phyloP scores from a whole-genome alignment of 37 sponge, comb jelly and placozoan species.

The Oscarella lobularis region DNA sequence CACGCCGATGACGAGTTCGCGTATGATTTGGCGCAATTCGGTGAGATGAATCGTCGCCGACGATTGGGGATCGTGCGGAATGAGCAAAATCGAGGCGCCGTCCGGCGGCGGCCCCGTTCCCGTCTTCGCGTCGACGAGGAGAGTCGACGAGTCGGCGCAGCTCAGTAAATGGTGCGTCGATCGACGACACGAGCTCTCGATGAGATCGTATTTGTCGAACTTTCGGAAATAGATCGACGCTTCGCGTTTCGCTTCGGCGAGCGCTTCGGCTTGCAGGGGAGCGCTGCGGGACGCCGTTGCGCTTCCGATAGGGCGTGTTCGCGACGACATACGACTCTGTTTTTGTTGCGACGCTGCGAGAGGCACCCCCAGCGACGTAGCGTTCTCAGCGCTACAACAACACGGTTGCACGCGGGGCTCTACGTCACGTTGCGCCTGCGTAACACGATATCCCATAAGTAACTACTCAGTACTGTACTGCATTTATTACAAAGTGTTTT shows the following conservation, averaged over 20 bases:
- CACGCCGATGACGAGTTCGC: constrained; percentile 67
- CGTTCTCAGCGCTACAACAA: too few relatives aligned
- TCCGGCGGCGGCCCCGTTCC: not conserved
- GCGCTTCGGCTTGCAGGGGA: too few relatives aligned
- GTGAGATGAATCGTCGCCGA: constrained; percentile 12
- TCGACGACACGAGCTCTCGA: not conserved
- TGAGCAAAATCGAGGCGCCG: not conserved
- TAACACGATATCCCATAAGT: too few relatives aligned
- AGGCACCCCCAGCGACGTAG: too few relatives aligned
- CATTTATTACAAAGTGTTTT: too few relatives aligned
- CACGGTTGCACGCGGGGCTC: too few relatives aligned
- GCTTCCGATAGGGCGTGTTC: too few relatives aligned
- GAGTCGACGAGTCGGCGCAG: not conserved
- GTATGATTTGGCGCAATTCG: constrained; percentile 62
- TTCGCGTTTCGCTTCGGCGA: not conserved
- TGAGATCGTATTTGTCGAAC: not conserved
- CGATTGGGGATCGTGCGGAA: not conserved
- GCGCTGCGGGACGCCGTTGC: too few relatives aligned
- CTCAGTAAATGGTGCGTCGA: not conserved
- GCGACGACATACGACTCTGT: too few relatives aligned
- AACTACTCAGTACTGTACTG: too few relatives aligned
- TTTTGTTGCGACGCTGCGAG: too few relatives aligned
- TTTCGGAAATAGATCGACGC: not conserved
- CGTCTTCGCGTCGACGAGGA: not conserved
- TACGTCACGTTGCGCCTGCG: too few relatives aligned